A percentile compares a stretch with the other conserved stretches of the same genome.
phyloP scores from a whole-genome alignment of 2,888 invertebrate species.

The Holacanthella duospinosa region DNA sequence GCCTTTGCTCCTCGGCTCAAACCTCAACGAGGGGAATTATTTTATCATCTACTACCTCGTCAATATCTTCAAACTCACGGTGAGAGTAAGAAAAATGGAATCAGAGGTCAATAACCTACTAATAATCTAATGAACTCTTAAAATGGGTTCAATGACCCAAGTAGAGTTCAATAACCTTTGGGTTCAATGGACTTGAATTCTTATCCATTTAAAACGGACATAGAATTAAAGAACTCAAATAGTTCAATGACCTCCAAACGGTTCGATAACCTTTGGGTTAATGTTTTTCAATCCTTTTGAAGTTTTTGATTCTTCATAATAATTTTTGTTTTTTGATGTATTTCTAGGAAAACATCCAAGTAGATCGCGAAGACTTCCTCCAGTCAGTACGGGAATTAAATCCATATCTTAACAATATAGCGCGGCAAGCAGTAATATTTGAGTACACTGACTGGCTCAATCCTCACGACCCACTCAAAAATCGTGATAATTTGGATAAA shows the following conservation, averaged over 20 bases:
- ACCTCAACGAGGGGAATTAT: constrained; percentile 87
- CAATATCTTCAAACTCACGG: constrained; percentile 52
- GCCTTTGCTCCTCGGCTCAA: constrained; percentile 80
- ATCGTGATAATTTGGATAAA: constrained; percentile 75
- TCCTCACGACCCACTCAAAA: constrained; percentile 70
- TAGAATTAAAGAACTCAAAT: no score
- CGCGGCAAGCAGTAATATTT: constrained; percentile 76
- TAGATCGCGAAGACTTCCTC: constrained; percentile 65
- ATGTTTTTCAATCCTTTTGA: no score
- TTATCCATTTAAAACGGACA: no score
- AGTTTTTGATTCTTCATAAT: neutral
- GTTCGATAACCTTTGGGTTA: no score
- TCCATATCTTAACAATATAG: constrained; percentile 70
- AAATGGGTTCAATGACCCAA: no score
- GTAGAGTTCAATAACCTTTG: neutral
- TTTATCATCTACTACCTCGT: constrained; percentile 87
- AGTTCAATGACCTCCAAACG: no score
- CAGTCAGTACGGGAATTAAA: constrained; percentile 70
- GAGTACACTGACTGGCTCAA: constrained; percentile 83
- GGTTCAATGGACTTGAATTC: neutral
- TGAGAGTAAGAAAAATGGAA: neutral
- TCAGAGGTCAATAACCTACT: neutral
- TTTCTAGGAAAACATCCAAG: constrained; percentile 61
- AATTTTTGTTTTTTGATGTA: neutral
- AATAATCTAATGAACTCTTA: no score